A percentile compares a stretch with the other conserved stretches of the same genome.
Conservation (phyloP, 2,797 vertebrate species). For the Amblyopsis hoosieri region DNA sequence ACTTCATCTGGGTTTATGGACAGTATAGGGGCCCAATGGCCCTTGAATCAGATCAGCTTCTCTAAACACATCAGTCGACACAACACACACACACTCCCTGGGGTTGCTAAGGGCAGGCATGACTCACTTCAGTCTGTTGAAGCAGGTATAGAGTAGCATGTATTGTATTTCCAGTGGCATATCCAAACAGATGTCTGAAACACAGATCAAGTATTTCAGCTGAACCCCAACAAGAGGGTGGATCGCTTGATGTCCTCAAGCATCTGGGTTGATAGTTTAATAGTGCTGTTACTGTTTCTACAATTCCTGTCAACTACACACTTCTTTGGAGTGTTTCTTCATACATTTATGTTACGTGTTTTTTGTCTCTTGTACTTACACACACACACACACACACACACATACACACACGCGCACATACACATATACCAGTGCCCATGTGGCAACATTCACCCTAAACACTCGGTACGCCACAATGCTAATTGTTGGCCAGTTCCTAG, state of each 20-base stretch:
- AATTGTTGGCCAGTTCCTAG: constrained; percentile 30
- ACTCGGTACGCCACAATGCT: constrained; percentile 32
- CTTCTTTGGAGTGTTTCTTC: constrained; percentile 18
- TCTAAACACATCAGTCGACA: constrained; percentile 45
- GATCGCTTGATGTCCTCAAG: constrained; percentile 54
- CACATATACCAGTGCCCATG: constrained; percentile 17
- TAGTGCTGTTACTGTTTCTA: too few species aligned
- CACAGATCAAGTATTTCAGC: constrained; percentile 63
- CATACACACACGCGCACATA: not conserved
- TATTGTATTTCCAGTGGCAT: constrained; percentile 49
- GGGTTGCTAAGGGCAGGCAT: constrained; percentile 66
- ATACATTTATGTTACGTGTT: not conserved
- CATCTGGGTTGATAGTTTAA: constrained; percentile 27
- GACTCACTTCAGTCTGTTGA: constrained; percentile 53
- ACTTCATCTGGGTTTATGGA: constrained; percentile 47
- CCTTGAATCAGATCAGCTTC: constrained; percentile 28
- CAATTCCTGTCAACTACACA: constrained; percentile 9
- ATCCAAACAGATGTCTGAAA: constrained; percentile 56
- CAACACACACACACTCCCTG: constrained; percentile 29
- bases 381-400: not conserved
- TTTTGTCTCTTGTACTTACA: not conserved
- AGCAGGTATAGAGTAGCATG: constrained; percentile 60
- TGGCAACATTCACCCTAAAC: constrained; percentile 39
- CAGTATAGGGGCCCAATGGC: constrained; percentile 37
- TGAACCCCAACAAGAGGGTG: constrained; percentile 58